phyloP scores from a whole-genome alignment of 2,797 vertebrate species.

The Channa striata region DNA sequence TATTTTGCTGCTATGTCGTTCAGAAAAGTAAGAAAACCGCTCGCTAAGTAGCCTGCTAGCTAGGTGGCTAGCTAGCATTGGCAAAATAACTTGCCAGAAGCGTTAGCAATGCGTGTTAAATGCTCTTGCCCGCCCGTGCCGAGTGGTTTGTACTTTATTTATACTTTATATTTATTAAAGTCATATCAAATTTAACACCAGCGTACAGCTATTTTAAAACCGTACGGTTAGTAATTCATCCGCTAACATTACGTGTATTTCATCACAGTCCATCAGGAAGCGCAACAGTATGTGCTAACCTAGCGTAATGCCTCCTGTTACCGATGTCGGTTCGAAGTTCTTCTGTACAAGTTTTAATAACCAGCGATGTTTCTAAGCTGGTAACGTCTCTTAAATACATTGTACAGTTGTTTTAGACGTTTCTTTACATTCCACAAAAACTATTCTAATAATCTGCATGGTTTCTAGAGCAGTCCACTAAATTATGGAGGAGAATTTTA shows the following conservation, averaged over 20 bases:
- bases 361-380: not conserved
- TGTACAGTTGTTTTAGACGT: not conserved
- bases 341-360: not conserved
- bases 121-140: not conserved
- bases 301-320: not conserved
- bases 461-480: not conserved
- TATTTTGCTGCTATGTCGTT: slow-evolving; percentile 57
- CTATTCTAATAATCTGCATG: not conserved
- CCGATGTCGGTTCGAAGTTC: no score
- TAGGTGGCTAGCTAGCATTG: slow-evolving; percentile 9
- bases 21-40: slow-evolving; percentile 74
- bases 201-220: no score
- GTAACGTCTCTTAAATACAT: not conserved
- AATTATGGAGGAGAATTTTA: not conserved
- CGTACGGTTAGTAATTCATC: not conserved
- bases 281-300: not conserved
- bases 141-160: not conserved
- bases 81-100: slow-evolving; percentile 30
- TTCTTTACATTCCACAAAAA: not conserved
- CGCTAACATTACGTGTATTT: not conserved
- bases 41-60: no score
- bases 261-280: not conserved
- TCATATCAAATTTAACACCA: not conserved
- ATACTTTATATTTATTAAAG: no score
- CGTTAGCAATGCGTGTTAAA: slow-evolving; percentile 16